phyloP scores from a whole-genome alignment of 2,888 invertebrate species.

The Tetramorium bicarinatum region DNA sequence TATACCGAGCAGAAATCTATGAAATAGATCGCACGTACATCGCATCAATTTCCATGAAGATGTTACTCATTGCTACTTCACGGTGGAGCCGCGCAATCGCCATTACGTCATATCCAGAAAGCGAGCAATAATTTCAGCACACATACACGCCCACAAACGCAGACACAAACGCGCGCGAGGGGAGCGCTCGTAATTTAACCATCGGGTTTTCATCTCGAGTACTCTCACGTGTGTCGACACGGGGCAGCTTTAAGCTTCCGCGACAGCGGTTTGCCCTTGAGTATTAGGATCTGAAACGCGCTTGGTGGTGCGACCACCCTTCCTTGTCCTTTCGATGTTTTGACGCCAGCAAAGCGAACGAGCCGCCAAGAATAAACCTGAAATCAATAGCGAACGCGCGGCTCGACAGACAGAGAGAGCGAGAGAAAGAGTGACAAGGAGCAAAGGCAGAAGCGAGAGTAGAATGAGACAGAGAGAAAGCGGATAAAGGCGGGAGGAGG shows the following conservation, averaged over 20 bases:
- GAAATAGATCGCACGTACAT: not conserved
- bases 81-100: not conserved
- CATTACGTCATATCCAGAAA: constrained; percentile 51
- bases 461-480: constrained; percentile 30
- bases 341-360: constrained; percentile 70
- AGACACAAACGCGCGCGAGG: not conserved
- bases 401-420: constrained; percentile 30
- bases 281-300: constrained; percentile 46
- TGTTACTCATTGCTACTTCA: not conserved
- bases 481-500: constrained; percentile 20
- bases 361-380: constrained; percentile 79
- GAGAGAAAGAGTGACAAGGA: constrained; percentile 50
- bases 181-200: constrained; percentile 40
- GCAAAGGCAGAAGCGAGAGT: constrained; percentile 50
- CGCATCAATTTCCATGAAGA: not conserved
- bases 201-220: constrained; percentile 37
- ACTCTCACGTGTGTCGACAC: constrained; percentile 42
- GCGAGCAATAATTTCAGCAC: constrained; percentile 45
- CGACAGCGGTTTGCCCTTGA: constrained; percentile 44
- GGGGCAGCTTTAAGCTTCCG: constrained; percentile 38
- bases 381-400: constrained; percentile 76
- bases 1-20: not conserved
- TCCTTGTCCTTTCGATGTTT: constrained; percentile 70
- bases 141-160: not conserved
- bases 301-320: constrained; percentile 29